phyloP scores from a whole-genome alignment of 1,140 invertebrate genomes.

The Zaprionus lachaisei region DNA sequence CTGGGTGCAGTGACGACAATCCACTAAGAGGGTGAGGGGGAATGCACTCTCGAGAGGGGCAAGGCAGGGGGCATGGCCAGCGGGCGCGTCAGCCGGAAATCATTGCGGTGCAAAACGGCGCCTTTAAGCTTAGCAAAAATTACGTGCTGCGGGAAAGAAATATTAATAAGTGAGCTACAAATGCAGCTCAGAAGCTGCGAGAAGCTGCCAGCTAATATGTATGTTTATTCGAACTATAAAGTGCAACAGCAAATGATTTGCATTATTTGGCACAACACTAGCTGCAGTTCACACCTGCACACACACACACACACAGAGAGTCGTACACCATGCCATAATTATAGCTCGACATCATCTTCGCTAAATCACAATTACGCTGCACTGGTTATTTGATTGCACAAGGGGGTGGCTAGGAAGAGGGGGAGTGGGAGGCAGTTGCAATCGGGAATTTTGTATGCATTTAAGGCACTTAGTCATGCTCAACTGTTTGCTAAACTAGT shows the following conservation, averaged over 20 bases:
- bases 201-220: slow-evolving; percentile 57
- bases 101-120: slow-evolving; percentile 64
- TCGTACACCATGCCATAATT: slow-evolving; percentile 27
- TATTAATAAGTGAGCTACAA: slow-evolving; percentile 74
- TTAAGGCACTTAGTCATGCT: slow-evolving; percentile 81
- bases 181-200: slow-evolving; percentile 43
- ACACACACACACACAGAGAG: slow-evolving; percentile 32
- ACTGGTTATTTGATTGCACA: slow-evolving; percentile 1
- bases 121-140: slow-evolving; percentile 70
- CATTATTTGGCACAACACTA: slow-evolving; percentile 70
- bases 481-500: slow-evolving; percentile 82
- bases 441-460: slow-evolving; percentile 77
- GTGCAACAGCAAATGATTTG: slow-evolving; percentile 65
- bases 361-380: slow-evolving; percentile 54
- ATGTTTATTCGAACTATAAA: slow-evolving; percentile 70
- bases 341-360: slow-evolving; percentile 58
- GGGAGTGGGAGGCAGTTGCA: not conserved
- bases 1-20: slow-evolving; percentile 47
- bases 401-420: not conserved
- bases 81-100: slow-evolving; percentile 69
- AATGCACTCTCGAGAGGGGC: slow-evolving; percentile 7
- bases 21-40: slow-evolving; percentile 7
- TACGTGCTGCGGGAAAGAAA: slow-evolving; percentile 64
- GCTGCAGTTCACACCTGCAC: slow-evolving; percentile 65
- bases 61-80: slow-evolving; percentile 28